Base-by-base conservation (phyloP, 2,113 vertebrate species). In the Alligator mississippiensis region DNA sequence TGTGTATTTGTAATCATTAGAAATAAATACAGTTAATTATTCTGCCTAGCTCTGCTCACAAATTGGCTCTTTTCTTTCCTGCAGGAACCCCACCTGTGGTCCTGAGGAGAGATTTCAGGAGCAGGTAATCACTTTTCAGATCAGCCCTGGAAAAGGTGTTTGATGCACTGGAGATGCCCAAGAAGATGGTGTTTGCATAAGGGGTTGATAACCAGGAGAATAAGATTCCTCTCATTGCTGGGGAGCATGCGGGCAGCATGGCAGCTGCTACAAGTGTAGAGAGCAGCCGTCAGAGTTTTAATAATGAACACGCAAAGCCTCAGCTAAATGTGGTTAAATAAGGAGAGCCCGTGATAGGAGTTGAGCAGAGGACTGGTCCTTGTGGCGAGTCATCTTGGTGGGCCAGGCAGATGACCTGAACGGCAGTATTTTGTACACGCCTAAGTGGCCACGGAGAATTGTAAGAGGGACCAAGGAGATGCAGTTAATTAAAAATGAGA, bases 371-470 rank as follows among this genome's bases (percentile, higher is more conserved):
- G 79, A 93, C 5, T 25, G 47, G 47, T 47, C 47, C 47, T 9
- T 47, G 47, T 47, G 47, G 47, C 47, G 47, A 72, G 95, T 96
- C 96, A 94, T 91, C 80, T 82, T 90, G 89, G 85, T 94, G 94
- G 94, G 95, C 88, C 95, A 96, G 95, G 95, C 57, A 61, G 1
- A 64, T 87, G 90, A 88, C 94, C 96, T 96, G 94, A 95, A 14
- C 64, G 94, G 75, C 13, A 30, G 60, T 95, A 94, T 94, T 94
- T 95, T 96, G 92, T 84, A 94, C 75, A 28, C 22, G 62, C 89
- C 34, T 57, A 91, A 95, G 88, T 87, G 91, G 96, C n/a, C 19
- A 11, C 11, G 4, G 66, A 87, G 90, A 93, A 74, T 85, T 70
- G 95, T 93, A 94, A 95, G 95, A 93, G 91, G 90, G 55, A 94